These are phyloP conservation scores for Xyliphius kryptos DNA, from an alignment of 2,113 vertebrate genomes.

Conservation along the genomic window DNA sequence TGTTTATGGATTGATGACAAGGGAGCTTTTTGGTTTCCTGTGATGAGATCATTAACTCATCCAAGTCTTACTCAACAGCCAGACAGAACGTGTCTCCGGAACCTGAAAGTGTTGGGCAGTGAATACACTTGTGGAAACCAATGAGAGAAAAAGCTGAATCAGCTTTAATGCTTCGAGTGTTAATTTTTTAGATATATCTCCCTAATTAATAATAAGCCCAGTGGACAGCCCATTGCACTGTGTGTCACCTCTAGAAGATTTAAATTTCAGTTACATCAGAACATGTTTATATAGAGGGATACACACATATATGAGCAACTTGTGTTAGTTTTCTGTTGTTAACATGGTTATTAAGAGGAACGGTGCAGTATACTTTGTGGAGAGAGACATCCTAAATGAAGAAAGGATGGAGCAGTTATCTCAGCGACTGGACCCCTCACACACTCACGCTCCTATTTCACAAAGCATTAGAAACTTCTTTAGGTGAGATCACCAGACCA, in stretches of 20 bases:
- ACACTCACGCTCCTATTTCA: slow-evolving; percentile 37
- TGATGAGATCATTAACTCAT: slow-evolving; percentile 30
- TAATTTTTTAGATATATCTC: slow-evolving; percentile 19
- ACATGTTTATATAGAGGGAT: not conserved
- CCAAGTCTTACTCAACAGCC: slow-evolving; percentile 22
- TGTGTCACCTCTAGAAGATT: slow-evolving; percentile 8
- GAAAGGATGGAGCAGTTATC: slow-evolving; percentile 73
- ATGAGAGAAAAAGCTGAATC: slow-evolving; percentile 27
- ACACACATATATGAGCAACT: not conserved
- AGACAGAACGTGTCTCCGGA: not conserved
- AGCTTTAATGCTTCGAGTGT: slow-evolving; percentile 20
- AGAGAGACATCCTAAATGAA: slow-evolving; percentile 71
- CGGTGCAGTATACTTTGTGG: slow-evolving; percentile 48
- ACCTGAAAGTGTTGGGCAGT: slow-evolving; percentile 5
- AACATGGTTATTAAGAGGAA: slow-evolving; percentile 45
- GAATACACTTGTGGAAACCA: slow-evolving; percentile 21
- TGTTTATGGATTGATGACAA: not conserved
- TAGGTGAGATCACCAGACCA: slow-evolving; percentile 48
- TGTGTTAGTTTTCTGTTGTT: not conserved
- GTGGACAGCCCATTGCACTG: slow-evolving; percentile 10
- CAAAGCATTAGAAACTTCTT: slow-evolving; percentile 52
- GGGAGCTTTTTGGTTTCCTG: not conserved
- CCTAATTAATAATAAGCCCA: slow-evolving; percentile 53
- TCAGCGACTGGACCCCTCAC: slow-evolving; percentile 49
- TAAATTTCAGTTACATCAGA: slow-evolving; percentile 8